Percentiles rank a stretch among this genome's conserved stretches.
These are phyloP conservation scores for Plutella xylostella DNA, from an alignment of 2,888 invertebrate genomes.

Conservation along the genomic window DNA sequence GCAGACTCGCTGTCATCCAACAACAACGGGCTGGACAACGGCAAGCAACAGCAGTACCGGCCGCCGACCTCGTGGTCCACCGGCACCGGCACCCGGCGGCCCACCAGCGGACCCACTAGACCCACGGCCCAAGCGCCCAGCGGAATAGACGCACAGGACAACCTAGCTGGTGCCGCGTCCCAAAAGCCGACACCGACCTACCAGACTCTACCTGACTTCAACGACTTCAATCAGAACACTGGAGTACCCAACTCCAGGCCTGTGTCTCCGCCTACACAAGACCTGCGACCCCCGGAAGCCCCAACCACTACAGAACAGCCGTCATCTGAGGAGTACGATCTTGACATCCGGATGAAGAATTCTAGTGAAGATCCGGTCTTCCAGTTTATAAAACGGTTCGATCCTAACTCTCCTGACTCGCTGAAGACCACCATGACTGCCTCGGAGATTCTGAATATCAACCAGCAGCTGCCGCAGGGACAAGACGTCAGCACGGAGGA, in stretches of 20 bases:
- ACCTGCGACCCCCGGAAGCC: conserved; percentile 34
- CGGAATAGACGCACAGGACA: conserved; percentile 10
- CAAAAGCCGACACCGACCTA: conserved; percentile 32
- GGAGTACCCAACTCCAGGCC: conserved; percentile 1
- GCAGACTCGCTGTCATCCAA: conserved; percentile 51
- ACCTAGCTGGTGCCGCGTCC: conserved; percentile 30
- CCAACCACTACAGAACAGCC: conserved; percentile 31
- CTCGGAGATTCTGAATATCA: conserved; percentile 48
- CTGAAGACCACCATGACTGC: conserved; percentile 48
- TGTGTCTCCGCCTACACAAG: conserved; percentile 29
- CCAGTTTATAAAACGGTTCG: conserved; percentile 58
- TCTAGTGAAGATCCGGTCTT: conserved; percentile 36
- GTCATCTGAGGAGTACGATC: conserved; percentile 28
- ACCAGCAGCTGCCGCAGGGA: conserved; percentile 45
- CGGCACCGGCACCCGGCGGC: conserved; percentile 25
- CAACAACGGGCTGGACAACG: conserved; percentile 49
- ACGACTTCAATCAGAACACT: conserved; percentile 12
- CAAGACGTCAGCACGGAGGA: conserved; percentile 48
- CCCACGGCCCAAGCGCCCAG: neutral
- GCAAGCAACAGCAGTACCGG: conserved; percentile 56
- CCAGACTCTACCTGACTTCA: conserved; percentile 23
- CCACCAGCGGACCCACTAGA: conserved; percentile 14
- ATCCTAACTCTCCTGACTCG: conserved; percentile 49
- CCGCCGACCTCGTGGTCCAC: conserved; percentile 70
- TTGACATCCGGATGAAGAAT: conserved; percentile 28